Percentiles rank a stretch among this genome's conserved stretches.
These are phyloP conservation scores for Huso huso DNA, from an alignment of 2,797 vertebrate species.

Conservation along the genomic window DNA sequence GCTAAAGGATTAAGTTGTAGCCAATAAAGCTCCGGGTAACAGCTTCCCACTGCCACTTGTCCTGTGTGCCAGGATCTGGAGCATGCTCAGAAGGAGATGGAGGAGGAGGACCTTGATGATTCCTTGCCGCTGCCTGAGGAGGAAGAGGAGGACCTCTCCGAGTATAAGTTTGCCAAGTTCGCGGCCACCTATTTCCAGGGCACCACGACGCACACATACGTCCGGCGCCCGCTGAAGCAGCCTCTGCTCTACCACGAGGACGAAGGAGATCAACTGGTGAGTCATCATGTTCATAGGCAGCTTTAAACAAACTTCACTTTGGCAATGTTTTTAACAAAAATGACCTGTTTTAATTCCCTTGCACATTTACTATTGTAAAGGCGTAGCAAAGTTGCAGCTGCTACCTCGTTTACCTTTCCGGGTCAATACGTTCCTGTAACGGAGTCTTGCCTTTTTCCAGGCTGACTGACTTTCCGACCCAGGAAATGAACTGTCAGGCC, in stretches of 20 bases:
- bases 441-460: no score
- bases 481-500: no score
- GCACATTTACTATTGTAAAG: no score
- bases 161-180: conserved; percentile 94
- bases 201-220: conserved; percentile 76
- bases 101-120: conserved; percentile 84
- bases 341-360: no score
- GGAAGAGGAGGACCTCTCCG: conserved; percentile 87
- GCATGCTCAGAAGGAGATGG: conserved; percentile 59
- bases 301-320: not conserved
- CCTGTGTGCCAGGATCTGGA: conserved; percentile 75
- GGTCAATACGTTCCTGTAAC: no score
- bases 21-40: no score
- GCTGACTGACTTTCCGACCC: no score
- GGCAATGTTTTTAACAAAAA: no score
- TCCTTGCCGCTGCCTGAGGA: conserved; percentile 87
- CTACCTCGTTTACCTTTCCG: no score
- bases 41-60: no score
- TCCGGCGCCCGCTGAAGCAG: conserved; percentile 85
- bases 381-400: no score
- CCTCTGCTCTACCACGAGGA: conserved; percentile 91
- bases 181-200: conserved; percentile 96
- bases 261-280: conserved; percentile 92
- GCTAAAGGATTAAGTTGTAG: no score
- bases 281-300: conserved; percentile 15